Evolutionary conservation across 1,140 invertebrate genomes (phyloP).

Genomic region (Apis laboriosa): DNA sequence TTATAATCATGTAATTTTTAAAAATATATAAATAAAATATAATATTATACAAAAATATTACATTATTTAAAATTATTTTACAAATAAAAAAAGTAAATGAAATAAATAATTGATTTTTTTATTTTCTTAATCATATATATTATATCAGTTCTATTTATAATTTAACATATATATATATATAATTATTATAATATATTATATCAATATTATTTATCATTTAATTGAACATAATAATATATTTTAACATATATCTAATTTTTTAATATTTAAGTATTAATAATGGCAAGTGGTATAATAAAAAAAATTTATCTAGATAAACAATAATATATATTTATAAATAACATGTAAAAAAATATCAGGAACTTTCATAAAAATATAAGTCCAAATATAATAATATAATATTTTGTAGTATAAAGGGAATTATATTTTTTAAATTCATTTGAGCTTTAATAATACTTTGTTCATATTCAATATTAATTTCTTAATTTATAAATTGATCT

Average conservation of each 20-base stretch:
- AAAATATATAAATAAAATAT: neutral
- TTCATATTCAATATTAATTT: neutral
- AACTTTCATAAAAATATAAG: neutral
- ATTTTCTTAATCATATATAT: neutral
- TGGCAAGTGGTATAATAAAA: neutral
- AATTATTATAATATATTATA: neutral
- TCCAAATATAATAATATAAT: neutral
- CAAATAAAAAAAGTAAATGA: neutral
- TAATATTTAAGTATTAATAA: neutral
- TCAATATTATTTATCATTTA: neutral
- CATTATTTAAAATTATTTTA: neutral
- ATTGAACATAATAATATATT: neutral
- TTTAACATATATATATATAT: too few species aligned
- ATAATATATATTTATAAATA: neutral
- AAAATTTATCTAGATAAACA: neutral
- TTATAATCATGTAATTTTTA: neutral
- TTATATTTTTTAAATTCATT: neutral
- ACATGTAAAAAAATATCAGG: neutral
- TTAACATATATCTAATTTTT: neutral
- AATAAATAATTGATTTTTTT: slow-evolving; percentile 3
- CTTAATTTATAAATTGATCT: neutral
- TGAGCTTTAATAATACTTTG: neutral
- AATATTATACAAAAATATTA: neutral
- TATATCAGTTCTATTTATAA: neutral
- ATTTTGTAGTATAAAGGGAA: neutral